Evolutionary conservation across 2,113 vertebrate genomes (phyloP).

Genomic region (Spheniscus mendiculus): DNA sequence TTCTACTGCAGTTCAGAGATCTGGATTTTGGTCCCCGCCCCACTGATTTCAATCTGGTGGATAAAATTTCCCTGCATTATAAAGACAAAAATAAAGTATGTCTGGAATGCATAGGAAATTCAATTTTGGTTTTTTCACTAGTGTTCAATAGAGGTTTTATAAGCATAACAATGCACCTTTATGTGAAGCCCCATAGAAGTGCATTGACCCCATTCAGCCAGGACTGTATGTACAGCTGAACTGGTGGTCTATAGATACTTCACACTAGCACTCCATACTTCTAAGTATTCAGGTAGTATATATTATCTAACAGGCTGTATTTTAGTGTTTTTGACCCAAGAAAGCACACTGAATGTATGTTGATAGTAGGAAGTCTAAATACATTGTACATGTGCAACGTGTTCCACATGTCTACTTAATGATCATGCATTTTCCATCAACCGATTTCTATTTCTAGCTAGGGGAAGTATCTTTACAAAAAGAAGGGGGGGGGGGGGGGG

Average conservation of each 20-base stretch:
- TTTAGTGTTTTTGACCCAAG: neutral
- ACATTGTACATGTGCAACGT: neutral
- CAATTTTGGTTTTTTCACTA: neutral
- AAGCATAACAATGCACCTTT: neutral
- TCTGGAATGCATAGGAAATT: neutral
- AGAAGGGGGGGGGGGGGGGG: accelerated
- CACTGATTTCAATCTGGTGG: neutral
- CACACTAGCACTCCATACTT: neutral
- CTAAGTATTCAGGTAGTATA: neutral
- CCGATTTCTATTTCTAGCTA: neutral
- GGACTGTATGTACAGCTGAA: neutral
- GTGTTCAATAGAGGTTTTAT: neutral
- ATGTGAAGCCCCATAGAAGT: neutral
- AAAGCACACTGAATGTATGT: neutral
- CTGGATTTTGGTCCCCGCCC: neutral
- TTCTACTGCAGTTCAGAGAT: neutral
- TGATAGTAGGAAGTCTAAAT: neutral
- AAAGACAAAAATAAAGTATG: neutral
- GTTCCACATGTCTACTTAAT: neutral
- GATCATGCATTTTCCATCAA: neutral
- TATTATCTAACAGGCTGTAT: neutral
- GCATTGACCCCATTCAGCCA: neutral
- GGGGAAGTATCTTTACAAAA: neutral
- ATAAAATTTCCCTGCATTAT: neutral
- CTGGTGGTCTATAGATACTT: neutral